A percentile compares a stretch with the other conserved stretches of the same genome.
phyloP scores from a whole-genome alignment of 2,888 invertebrate genomes.

The Xestoiulus laeticollis region DNA sequence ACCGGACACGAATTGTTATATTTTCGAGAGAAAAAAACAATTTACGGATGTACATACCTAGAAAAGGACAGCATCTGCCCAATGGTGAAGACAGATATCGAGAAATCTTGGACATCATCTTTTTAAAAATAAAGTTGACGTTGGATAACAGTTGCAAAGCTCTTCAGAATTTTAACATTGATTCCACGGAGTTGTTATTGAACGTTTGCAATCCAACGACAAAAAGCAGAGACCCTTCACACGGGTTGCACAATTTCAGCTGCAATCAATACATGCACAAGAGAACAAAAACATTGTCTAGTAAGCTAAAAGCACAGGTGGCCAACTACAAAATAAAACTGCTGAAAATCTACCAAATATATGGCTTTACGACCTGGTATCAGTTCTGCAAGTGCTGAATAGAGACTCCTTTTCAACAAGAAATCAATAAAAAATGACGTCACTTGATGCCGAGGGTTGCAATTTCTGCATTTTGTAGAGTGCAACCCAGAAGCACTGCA shows the following conservation, averaged over 20 bases:
- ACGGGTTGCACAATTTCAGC: neutral
- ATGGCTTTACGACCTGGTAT: neutral
- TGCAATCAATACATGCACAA: neutral
- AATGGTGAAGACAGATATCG: too few relatives aligned
- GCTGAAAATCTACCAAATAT: neutral
- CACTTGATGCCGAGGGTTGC: neutral
- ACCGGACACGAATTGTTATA: too few relatives aligned
- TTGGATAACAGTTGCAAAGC: neutral
- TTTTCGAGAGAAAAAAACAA: neutral
- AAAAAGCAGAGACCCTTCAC: neutral
- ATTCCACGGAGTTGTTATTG: neutral
- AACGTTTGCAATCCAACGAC: neutral
- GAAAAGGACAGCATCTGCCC: neutral
- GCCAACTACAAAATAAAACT: neutral
- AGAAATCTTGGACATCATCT: neutral
- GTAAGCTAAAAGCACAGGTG: neutral
- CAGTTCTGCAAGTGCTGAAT: neutral
- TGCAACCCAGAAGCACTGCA: neutral
- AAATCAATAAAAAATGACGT: neutral
- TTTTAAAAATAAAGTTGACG: neutral
- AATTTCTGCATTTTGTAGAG: neutral
- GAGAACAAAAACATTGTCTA: neutral
- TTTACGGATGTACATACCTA: neutral
- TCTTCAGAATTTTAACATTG: neutral
- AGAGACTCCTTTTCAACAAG: neutral